Percentiles rank a stretch among this genome's conserved stretches.
These are phyloP conservation scores for Patella pellucida DNA, from an alignment of 2,888 invertebrate species.

Conservation along the genomic window DNA sequence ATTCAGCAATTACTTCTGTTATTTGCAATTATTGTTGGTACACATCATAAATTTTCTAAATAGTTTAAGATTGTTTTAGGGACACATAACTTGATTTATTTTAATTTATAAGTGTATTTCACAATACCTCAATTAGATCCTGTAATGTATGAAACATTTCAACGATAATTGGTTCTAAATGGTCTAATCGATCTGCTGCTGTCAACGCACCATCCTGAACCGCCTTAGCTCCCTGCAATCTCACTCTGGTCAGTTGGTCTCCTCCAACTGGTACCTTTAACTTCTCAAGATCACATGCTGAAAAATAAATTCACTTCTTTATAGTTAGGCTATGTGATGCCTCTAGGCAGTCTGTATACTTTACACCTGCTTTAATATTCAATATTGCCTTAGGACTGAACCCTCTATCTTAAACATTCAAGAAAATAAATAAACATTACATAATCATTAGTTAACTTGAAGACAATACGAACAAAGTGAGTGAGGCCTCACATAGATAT, in stretches of 20 bases:
- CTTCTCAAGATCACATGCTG: constrained; percentile 23
- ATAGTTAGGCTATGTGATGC: too few species aligned
- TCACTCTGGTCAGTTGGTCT: constrained; percentile 36
- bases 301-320: neutral
- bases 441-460: neutral
- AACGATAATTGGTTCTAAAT: constrained; percentile 31
- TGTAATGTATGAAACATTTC: constrained; percentile 34
- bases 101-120: neutral
- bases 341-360: too few species aligned
- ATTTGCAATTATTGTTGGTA: too few species aligned
- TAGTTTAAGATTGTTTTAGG: too few species aligned
- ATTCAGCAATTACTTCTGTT: too few species aligned
- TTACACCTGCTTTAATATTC: neutral
- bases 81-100: neutral
- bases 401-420: too few species aligned
- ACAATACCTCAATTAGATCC: constrained; percentile 33
- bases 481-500: too few species aligned
- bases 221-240: constrained; percentile 35
- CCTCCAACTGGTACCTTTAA: constrained; percentile 34
- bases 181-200: constrained; percentile 29
- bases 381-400: neutral
- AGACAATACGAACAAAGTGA: too few species aligned
- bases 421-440: too few species aligned
- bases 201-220: constrained; percentile 33
- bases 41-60: too few species aligned